A percentile compares a stretch with the other conserved stretches of the same genome.
phyloP scores from a whole-genome alignment of 2,113 vertebrate genomes.

The Dendrocopos noguchii region DNA sequence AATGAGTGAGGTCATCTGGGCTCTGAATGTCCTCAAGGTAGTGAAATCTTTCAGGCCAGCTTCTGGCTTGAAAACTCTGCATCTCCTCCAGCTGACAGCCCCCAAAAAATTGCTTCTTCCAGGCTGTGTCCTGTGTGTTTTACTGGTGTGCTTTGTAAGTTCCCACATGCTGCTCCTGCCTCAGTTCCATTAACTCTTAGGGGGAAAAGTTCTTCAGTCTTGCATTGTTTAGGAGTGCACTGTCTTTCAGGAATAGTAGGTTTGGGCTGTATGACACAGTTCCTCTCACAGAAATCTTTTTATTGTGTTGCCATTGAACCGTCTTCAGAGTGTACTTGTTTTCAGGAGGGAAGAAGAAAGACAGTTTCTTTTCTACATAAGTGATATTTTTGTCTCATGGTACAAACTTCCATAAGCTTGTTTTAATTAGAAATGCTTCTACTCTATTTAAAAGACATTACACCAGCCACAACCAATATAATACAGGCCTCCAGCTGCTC shows the following conservation, averaged over 20 bases:
- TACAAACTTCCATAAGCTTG: background rate
- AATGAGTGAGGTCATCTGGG: background rate
- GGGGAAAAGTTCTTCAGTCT: background rate
- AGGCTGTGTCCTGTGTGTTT: background rate
- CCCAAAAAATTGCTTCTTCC: background rate
- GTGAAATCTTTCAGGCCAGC: background rate
- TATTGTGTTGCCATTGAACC: background rate
- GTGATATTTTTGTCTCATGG: background rate
- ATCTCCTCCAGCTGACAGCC: background rate
- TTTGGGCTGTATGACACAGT: background rate
- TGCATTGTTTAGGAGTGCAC: accelerated
- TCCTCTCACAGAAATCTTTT: background rate
- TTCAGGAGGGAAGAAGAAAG: background rate
- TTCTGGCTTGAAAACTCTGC: accelerated
- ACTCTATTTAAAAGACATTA: background rate
- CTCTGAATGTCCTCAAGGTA: too few relatives aligned
- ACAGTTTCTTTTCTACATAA: background rate
- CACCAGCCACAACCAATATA: background rate
- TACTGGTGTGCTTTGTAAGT: background rate
- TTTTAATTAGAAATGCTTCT: background rate
- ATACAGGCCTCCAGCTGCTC: background rate
- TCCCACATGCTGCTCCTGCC: background rate
- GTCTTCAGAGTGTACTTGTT: background rate
- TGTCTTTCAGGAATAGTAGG: background rate
- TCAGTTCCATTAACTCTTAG: background rate